phyloP scores from a whole-genome alignment of 2,797 vertebrate genomes.

The Rhinella marina region DNA sequence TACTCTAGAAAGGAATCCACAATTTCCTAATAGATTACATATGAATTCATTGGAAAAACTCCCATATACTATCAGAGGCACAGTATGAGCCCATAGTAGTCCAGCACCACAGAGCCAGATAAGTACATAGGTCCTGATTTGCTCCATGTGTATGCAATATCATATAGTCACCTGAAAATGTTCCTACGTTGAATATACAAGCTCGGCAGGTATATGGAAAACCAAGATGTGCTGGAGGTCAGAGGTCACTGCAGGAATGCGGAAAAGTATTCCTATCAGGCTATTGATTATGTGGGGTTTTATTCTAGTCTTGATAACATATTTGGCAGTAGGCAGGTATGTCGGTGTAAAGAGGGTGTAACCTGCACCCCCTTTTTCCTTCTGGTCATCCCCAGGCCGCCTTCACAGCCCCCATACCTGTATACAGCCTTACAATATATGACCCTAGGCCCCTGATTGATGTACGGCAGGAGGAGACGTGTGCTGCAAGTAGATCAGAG shows the following conservation, averaged over 20 bases:
- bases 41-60: not conserved
- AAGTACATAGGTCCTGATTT: too few species aligned
- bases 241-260: not conserved
- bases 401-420: not conserved
- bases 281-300: not conserved
- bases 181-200: not conserved
- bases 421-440: not conserved
- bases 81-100: not conserved
- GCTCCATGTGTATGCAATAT: not conserved
- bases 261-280: not conserved
- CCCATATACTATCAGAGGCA: not conserved
- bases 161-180: not conserved
- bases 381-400: too few species aligned
- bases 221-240: not conserved
- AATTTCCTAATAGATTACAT: not conserved
- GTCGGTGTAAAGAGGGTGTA: too few species aligned
- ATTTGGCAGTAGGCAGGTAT: not conserved
- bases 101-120: too few species aligned
- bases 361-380: too few species aligned
- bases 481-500: conserved; percentile 36
- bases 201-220: not conserved
- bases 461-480: conserved; percentile 18
- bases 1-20: not conserved
- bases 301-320: not conserved
- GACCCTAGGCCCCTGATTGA: conserved; percentile 1